Base-by-base conservation (phyloP, 2,113 vertebrate genomes). In the Labeo catla region DNA sequence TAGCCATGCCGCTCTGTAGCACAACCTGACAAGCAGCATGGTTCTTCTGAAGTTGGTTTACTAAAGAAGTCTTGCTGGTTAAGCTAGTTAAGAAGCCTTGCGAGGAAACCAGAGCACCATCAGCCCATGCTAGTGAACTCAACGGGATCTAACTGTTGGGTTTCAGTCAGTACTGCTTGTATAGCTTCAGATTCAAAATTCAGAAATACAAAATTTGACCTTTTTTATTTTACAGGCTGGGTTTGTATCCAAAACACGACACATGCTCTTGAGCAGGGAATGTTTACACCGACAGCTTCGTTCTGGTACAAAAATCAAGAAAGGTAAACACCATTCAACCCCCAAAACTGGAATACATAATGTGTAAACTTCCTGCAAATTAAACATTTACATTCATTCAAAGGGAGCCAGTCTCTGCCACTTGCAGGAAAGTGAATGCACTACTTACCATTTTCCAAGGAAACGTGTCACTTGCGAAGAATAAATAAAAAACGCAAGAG, bases 321-420 rank as follows among this genome's bases (percentile, higher is more conserved):
- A 74, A 74, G 10, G 45, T 49, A 49, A 74, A 49, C 72, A 49
- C 2, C 72, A 76, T 28, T 23, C 11, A 28, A 76, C 23, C 45
- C 6, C n/a, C n/a, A 49, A 12, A 76, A 76, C 43, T 49, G 43
- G 10, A 76, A 76, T 50, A 28, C n/a, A 15, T 76, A 76, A 47
- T 50, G 45, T 15, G 70, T 73, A n/a, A 76, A 76, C 73, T 23
- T 74, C 21, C 10, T 49, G 21, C 72, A 76, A 76, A 76, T 50
- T 50, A 50, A 50, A 76, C 73, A 23, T 50, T 23, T 76, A 76
- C 73, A 76, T 76, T 76, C 3, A 76, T 9, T 49, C 21, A 76
- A 23, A 76, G 45, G 1, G n/a, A 49, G n/a, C 11, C 28, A 34
- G 23, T 28, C 23, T 28, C 43, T 23, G 21, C n/a, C 10, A 47